Evolutionary conservation across 2,797 vertebrate genomes (phyloP), one percentile per base, ranked within the genome.

Genomic region (Dromococcyx pavoninus): DNA sequence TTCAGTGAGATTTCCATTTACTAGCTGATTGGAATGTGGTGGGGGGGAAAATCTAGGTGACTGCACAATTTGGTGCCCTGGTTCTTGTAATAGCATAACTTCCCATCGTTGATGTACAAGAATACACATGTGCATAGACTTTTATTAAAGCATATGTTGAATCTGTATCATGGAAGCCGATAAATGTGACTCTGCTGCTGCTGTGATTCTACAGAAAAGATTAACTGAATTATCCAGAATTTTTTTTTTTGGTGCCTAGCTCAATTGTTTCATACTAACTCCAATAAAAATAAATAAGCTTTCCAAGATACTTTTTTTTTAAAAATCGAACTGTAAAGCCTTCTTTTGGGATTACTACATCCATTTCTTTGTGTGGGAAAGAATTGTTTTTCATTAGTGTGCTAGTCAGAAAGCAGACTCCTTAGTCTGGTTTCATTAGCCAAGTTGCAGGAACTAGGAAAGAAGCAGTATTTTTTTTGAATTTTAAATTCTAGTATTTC

Each of bases 351-450:
- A 93, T 93, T 94, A 71, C 88, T 50, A 51, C 91, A 75, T 94
- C 48, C 65, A 87, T 91, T 87, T 91, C 88, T 91, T 95, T 90
- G 82, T 95, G 89, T 95, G 84, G 91, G 92, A 93, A 95, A 94
- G 88, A 92, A 95, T 95, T 95, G 78, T 79, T 96, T 92, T 93
- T 95, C 89, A 79, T 92, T 94, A 95, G 90, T 74, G 91, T 94
- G 90, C 88, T 89, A 53, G 73, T 95, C 89, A 88, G 93, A 95
- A 94, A 83, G 54, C 86, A 89, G 72, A 22, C 78, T 81, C 76
- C 90, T 88, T 81, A 44, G 56, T 87, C 8, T 27, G 28, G 30
- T 92, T 92, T 88, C 44, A 28, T 77, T 93, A 66, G 39, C 27
- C 78, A 70, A 70, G 64, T 89, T 91, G 30, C 57, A 80, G 83